Conservation (phyloP, 2,797 vertebrate species). For the Sebastes vulpes region DNA sequence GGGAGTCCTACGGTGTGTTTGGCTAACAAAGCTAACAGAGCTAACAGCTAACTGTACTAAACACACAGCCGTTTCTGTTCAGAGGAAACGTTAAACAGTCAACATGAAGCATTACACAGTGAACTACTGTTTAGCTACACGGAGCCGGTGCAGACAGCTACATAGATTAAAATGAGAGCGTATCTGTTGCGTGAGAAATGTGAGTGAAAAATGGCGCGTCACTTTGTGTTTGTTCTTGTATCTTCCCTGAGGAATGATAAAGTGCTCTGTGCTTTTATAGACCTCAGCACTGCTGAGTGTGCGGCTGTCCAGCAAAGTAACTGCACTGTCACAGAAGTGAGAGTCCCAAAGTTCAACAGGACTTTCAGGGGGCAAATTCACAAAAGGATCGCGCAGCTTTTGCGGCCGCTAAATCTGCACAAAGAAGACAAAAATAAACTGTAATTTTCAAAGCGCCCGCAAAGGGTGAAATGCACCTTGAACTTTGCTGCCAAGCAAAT, state of each 20-base stretch:
- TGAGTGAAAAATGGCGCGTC: conserved; percentile 44
- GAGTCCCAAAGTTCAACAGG: conserved; percentile 60
- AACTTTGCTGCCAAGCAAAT: not conserved
- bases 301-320: conserved; percentile 57
- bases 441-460: not conserved
- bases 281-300: conserved; percentile 65
- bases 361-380: conserved; percentile 10
- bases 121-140: too few relatives aligned
- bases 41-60: too few relatives aligned
- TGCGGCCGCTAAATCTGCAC: not conserved
- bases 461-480: not conserved
- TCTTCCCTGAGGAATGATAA: conserved; percentile 66
- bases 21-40: too few relatives aligned
- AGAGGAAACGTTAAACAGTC: not conserved
- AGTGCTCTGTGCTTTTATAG: conserved; percentile 76
- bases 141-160: not conserved
- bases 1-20: too few relatives aligned
- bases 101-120: too few relatives aligned
- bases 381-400: not conserved
- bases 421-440: not conserved
- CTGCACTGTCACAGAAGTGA: conserved; percentile 64
- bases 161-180: not conserved
- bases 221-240: conserved; percentile 69
- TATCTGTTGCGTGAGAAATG: not conserved
- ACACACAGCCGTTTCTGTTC: not conserved